Conservation (phyloP, 2,797 vertebrate species). For the Myripristis jacobus region DNA sequence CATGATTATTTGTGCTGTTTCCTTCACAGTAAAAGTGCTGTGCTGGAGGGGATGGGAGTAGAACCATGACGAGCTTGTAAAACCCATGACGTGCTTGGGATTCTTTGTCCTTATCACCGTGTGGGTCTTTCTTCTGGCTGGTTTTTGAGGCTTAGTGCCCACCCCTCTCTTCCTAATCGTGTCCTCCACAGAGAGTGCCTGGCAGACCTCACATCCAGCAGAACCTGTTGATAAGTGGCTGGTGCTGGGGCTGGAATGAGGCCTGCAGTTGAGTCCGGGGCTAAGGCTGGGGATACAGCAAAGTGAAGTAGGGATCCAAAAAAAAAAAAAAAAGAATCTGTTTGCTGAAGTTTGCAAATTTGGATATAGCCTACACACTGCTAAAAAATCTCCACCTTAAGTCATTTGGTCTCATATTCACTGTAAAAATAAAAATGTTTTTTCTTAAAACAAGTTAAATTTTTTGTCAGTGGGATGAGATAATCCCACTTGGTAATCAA, state of each 20-base stretch:
- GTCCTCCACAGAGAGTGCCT: slow-evolving; percentile 68
- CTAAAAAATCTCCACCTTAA: too few relatives aligned
- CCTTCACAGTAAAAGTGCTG: slow-evolving; percentile 72
- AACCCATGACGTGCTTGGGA: slow-evolving; percentile 75
- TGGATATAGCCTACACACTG: background rate
- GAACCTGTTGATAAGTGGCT: slow-evolving; percentile 87
- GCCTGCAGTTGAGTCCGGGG: slow-evolving; percentile 44
- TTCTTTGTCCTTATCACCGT: slow-evolving; percentile 73
- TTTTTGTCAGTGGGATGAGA: too few relatives aligned
- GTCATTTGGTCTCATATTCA: too few relatives aligned
- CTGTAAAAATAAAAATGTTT: too few relatives aligned
- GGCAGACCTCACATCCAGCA: slow-evolving; percentile 77
- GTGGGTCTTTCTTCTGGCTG: slow-evolving; percentile 64
- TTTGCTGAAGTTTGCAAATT: too few relatives aligned
- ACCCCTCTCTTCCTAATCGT: slow-evolving; percentile 72
- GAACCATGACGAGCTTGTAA: slow-evolving; percentile 77
- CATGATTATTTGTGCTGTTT: slow-evolving; percentile 77
- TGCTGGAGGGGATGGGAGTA: slow-evolving; percentile 60
- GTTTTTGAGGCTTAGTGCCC: slow-evolving; percentile 64
- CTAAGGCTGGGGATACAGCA: slow-evolving; percentile 31
- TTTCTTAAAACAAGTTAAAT: too few relatives aligned
- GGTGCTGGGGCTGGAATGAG: slow-evolving; percentile 68
- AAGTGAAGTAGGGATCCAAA: slow-evolving; percentile 31
- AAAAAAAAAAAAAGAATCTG: background rate
- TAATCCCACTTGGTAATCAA: too few relatives aligned